Conservation (phyloP, 2,113 vertebrate species). For the Phylloscopus whistleri region DNA sequence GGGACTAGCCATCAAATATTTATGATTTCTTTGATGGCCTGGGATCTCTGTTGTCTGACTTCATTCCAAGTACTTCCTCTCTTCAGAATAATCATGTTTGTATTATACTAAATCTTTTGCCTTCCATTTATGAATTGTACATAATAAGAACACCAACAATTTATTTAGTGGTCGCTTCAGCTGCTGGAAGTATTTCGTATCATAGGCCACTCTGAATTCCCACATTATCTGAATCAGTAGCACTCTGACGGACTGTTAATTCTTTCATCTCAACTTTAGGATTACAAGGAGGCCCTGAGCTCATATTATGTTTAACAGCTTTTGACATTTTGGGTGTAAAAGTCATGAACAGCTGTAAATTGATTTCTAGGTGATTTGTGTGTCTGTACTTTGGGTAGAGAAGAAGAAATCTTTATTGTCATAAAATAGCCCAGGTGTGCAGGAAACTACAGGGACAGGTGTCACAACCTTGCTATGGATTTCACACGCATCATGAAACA, state of each 20-base stretch:
- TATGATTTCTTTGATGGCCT: background rate
- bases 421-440: constrained; percentile 2
- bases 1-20: background rate
- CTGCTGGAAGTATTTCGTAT: background rate
- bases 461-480: background rate
- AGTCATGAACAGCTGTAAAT: constrained; percentile 3
- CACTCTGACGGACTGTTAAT: background rate
- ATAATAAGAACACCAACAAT: background rate
- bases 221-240: background rate
- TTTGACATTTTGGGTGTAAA: constrained; percentile 40
- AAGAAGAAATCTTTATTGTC: constrained; percentile 19
- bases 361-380: constrained; percentile 28
- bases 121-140: background rate
- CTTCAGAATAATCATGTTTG: background rate
- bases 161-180: constrained; percentile 30
- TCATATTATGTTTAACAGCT: constrained; percentile 43
- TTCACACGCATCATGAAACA: background rate
- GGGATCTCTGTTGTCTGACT: background rate
- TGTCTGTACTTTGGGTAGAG: constrained; percentile 2
- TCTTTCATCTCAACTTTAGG: constrained; percentile 11
- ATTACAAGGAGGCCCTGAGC: background rate
- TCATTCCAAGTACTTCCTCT: background rate
- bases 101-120: background rate
- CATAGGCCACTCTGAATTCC: background rate
- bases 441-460: background rate